Base-by-base conservation (phyloP, 2,797 vertebrate genomes). In the Urosaurus nigricauda region DNA sequence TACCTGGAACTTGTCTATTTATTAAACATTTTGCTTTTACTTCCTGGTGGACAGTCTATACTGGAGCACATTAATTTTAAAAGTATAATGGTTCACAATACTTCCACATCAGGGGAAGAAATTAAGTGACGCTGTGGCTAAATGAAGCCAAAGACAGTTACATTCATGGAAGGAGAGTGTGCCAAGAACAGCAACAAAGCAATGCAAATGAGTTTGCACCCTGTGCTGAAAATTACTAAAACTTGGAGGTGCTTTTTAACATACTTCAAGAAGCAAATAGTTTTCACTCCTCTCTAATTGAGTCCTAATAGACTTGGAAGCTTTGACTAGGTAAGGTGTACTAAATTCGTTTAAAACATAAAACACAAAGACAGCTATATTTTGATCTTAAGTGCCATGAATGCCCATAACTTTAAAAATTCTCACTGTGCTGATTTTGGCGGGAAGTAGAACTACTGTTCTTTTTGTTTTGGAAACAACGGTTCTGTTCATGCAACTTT, bases 361-460 rank as follows among this genome's bases (percentile, higher is more conserved):
- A 86, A 70, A 13, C 13, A 85, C 16, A 85, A 47, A 78, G 26
- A 5, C 40, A 63, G 37, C 26, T 60, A 7, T 29, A 29, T 13
- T 11, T 16, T 29, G 29, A 17, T n/a, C 37, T 12, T 60, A 43
- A 26, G 84, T 63, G 35, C 35, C 63, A 56, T 73, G 9, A 83
- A 11, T 84, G 47, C 19, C 29, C 47, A 37, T 51, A 37, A n/a
- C 40, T n/a, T 43, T 37, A 13, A 29, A 13, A 40, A 32, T 78
- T 47, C 11, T 53, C 74, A 85, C 87, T 80, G 56, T 75, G 65
- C 21, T 47, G 5, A n/a, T 84, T 51, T 83, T 51, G 89, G 43
- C 26, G 8, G 4, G 13, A 51, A 26, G 35, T 37, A 12, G 56
- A 8, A 24, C 12, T 37, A 63, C 26, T 37, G 14, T 26, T 60